These are phyloP conservation scores for Microtus ochrogaster DNA, from an alignment of 2,113 vertebrate species.

Conservation along the genomic window DNA sequence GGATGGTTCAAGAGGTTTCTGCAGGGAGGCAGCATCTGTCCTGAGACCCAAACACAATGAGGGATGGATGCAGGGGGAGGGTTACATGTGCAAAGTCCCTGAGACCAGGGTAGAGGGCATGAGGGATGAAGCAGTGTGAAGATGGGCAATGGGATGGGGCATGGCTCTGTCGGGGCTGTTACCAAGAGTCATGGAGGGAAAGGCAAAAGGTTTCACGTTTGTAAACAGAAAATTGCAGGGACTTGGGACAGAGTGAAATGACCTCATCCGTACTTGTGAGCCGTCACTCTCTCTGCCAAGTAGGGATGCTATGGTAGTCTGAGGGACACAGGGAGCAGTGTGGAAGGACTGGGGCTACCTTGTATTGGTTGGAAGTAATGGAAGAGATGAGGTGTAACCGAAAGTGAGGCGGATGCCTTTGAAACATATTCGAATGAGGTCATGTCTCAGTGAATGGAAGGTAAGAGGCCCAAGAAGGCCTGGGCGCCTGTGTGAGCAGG, in stretches of 20 bases:
- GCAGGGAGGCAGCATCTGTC: background rate
- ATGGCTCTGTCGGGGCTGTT: no score
- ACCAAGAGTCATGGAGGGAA: background rate
- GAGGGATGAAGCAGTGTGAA: background rate
- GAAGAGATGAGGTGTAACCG: background rate
- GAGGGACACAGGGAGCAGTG: background rate
- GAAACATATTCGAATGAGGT: background rate
- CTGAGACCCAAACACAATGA: background rate
- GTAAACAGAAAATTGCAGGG: background rate
- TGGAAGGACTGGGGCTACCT: background rate
- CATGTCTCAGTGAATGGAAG: background rate
- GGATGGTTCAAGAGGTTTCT: background rate
- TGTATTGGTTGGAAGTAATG: background rate
- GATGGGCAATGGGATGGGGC: accelerated
- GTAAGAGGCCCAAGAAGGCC: no score
- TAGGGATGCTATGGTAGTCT: background rate
- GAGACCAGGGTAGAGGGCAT: background rate
- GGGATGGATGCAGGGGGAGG: background rate
- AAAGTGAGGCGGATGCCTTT: background rate
- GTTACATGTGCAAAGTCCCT: background rate
- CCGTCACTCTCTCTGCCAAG: background rate
- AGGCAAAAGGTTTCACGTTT: background rate
- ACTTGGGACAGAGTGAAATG: background rate
- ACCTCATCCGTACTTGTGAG: background rate
- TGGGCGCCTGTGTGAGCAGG: background rate